Evolutionary conservation across 2,797 vertebrate species (phyloP), one percentile per base, ranked within the genome.

Genomic region (Podarcis siculus): DNA sequence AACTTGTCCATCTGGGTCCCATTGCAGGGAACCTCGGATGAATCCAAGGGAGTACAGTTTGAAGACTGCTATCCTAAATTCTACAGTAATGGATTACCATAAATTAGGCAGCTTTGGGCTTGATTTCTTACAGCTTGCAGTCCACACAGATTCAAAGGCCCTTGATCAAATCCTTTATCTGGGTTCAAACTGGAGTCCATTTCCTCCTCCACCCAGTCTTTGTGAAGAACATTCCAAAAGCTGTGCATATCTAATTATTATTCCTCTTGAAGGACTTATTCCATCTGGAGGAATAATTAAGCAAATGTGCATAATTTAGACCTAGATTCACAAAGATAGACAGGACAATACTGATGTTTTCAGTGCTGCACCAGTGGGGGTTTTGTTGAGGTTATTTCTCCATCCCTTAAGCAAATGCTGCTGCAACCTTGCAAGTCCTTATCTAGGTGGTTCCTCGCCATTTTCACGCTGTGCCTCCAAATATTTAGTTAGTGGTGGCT

Each of bases 141-240:
- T 39, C 82, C 3, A 0, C 0, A 0, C n/a, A 79, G 35, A 69
- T 91, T 82, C 89, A 75, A 61, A 87, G 79, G 66, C 55, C 0
- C 27, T 89, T 86, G 88, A 85, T 92, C 88, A 93, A 91, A 55
- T 49, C 85, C 13, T 67, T 61, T 5, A 37, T 87, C 79, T 7
- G 49, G 61, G 67, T 85, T 72, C 69, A 71, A 80, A 66, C 8
- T 76, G 61, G 77, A 85, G 87, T 7, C 35, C 84, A 84, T 71
- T 82, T 82, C 25, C 10, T 2, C 73, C 77, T 5, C 21, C 67
- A 39, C 30, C 15, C 10, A 0, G 30, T 12, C 64, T 9, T 90
- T 21, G 1, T 2, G 15, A 86, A 80, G n/a, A 71, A 89, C 37
- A 37, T 85, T 89, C 82, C 39, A 88, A 91, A 32, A 91, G 35